phyloP scores from a whole-genome alignment of 2,888 invertebrate species.

The Harpalus rubripes region DNA sequence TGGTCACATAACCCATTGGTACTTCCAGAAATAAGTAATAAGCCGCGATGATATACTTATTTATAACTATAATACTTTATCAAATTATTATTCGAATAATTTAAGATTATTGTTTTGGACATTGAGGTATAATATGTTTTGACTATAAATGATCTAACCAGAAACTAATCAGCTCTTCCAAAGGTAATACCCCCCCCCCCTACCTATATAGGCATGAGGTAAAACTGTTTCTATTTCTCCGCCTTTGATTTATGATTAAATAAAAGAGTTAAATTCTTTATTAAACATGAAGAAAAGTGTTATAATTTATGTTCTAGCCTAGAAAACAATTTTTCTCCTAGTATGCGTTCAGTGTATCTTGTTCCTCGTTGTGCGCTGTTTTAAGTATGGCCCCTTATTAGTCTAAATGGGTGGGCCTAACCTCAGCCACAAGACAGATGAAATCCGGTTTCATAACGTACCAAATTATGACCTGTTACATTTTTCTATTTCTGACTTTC shows the following conservation, averaged over 20 bases:
- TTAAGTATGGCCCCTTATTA: slow-evolving; percentile 36
- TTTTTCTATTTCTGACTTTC: background rate
- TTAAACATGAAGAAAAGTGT: background rate
- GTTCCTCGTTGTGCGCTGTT: slow-evolving; percentile 2
- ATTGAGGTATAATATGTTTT: too few species aligned
- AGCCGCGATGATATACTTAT: too few species aligned
- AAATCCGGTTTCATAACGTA: slow-evolving; percentile 32
- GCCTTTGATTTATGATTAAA: background rate
- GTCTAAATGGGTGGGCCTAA: slow-evolving; percentile 45
- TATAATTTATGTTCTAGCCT: background rate
- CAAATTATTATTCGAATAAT: too few species aligned
- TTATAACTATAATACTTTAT: too few species aligned
- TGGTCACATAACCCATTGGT: too few species aligned
- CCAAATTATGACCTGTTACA: slow-evolving; percentile 32
- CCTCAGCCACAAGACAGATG: slow-evolving; percentile 13
- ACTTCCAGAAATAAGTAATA: too few species aligned
- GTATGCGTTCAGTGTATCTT: background rate
- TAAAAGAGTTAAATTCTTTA: background rate
- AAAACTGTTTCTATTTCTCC: background rate
- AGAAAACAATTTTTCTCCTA: background rate
- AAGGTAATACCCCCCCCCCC: too few species aligned
- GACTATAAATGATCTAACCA: too few species aligned
- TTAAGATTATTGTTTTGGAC: too few species aligned
- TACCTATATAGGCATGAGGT: too few species aligned
- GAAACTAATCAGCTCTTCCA: too few species aligned